These are phyloP conservation scores for Pseudoips prasinana DNA, from an alignment of 2,888 invertebrate species.

Conservation along the genomic window DNA sequence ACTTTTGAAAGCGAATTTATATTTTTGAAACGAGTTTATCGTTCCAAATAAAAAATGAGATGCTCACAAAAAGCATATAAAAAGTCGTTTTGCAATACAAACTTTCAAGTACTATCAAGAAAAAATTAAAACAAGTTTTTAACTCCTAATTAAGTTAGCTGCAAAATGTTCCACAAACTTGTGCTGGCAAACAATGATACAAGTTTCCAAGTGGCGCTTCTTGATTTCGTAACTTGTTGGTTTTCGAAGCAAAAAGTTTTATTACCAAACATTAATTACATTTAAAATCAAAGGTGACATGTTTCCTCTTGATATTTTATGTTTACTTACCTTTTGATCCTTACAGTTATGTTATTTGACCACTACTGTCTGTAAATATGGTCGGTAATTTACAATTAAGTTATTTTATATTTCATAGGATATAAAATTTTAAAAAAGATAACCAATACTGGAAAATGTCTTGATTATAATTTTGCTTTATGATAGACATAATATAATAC, in stretches of 20 bases:
- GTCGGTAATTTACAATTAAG: no score
- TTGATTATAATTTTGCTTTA: no score
- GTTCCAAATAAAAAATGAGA: slow-evolving; percentile 1
- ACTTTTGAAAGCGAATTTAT: slow-evolving; percentile 4
- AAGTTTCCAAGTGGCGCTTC: slow-evolving; percentile 36
- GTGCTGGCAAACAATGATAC: slow-evolving; percentile 38
- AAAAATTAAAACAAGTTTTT: slow-evolving; percentile 37
- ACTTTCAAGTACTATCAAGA: slow-evolving; percentile 23
- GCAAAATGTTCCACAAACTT: slow-evolving; percentile 42
- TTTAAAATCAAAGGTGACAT: slow-evolving; percentile 15
- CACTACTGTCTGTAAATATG: no score
- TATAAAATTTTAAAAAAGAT: no score
- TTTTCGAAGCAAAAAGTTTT: slow-evolving; percentile 28
- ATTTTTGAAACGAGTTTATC: slow-evolving; percentile 9
- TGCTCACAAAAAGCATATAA: slow-evolving; percentile 5
- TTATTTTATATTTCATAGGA: no score
- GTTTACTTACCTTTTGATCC: no score
- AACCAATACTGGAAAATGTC: no score
- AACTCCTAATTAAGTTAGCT: slow-evolving; percentile 46
- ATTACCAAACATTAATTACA: slow-evolving; percentile 27
- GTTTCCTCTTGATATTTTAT: slow-evolving; percentile 5
- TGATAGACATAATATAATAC: no score
- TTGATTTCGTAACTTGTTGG: slow-evolving; percentile 38
- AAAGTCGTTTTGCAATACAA: slow-evolving; percentile 17
- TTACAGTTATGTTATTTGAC: no score